Base-by-base conservation (phyloP, 2,888 invertebrate genomes). In the Hecatera dysodea region DNA sequence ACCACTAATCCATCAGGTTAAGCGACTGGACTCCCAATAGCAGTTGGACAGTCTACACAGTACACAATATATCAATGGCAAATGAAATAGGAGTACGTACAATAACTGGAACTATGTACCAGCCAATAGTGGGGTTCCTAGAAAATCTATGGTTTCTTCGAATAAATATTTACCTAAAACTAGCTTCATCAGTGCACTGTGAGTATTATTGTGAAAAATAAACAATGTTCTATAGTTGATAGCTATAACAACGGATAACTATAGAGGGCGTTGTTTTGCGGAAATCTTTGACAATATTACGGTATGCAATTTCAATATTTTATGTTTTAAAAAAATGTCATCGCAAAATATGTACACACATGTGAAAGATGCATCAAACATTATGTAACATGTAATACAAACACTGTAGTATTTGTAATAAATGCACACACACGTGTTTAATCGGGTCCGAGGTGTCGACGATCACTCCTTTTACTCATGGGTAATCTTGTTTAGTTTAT, bases 1-100 rank as follows among this genome's bases (percentile, higher is more conserved):
- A 68, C 67, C 75, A 67, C 75, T 81, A 81, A 83, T 81, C 67
- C 74, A 69, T 71, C 75, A 72, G 61, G 62, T 57, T 57, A 60
- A 72, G 67, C 61, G 67, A 68, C 67, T 81, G 27, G 55, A 67
- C 64, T 46, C 19, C 56, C 52, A 82, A 67, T 67, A 50, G 60
- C 27, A 73, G 50, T 39, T 44, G 44, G 36, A 61, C 39, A 56
- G 50, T 55, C 59, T 55, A 50, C 22, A 46, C 44, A 29, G 19
- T 33, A 27, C 42, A 33, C 52, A 42, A 60, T 42, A 55, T 55
- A 55, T 39, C 57, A 52, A 52, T 33, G 53, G 78, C 19, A 70
- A 53, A 71, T 78, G 42, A 33, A 44, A n/a, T 44, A 9, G 19
- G 4, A 22, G 19, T 1, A 44, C 39, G 5, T 39, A 29, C 29